Conservation (phyloP, 2,113 vertebrate genomes). For the Emydura subglobosa region DNA sequence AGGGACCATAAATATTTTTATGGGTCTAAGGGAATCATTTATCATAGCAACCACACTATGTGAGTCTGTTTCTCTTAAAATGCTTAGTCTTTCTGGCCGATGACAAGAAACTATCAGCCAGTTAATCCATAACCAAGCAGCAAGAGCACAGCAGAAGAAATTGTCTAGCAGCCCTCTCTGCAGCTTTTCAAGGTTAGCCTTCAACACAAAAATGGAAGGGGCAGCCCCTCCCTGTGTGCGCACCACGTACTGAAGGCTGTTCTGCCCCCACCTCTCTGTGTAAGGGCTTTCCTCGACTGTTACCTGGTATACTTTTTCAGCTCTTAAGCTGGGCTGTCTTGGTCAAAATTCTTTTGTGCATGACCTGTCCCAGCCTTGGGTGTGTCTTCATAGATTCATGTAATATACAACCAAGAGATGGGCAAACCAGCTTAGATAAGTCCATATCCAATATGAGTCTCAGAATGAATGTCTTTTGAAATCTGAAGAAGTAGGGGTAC, state of each 20-base stretch:
- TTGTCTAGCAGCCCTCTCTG: slow-evolving; percentile 13
- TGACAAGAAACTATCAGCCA: slow-evolving; percentile 54
- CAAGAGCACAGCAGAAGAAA: slow-evolving; percentile 22
- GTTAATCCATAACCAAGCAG: slow-evolving; percentile 49
- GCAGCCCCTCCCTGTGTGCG: neutral
- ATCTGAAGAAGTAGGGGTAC: neutral
- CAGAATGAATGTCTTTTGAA: neutral
- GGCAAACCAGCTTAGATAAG: neutral
- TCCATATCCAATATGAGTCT: neutral
- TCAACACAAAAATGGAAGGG: neutral
- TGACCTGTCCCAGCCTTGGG: neutral
- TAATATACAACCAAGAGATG: neutral
- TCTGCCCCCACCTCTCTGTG: neutral
- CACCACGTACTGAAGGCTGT: neutral
- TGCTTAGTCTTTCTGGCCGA: slow-evolving; percentile 22
- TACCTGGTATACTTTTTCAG: neutral
- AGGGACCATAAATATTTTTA: slow-evolving; percentile 51
- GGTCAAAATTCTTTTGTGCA: neutral
- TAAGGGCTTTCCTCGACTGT: neutral
- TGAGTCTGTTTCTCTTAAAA: slow-evolving; percentile 44
- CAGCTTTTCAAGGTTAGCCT: neutral
- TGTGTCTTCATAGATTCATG: neutral
- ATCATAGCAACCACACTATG: slow-evolving; percentile 25
- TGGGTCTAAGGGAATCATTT: slow-evolving; percentile 36
- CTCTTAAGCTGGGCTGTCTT: neutral